A percentile compares a stretch with the other conserved stretches of the same genome.
Conservation (phyloP, 2,888 invertebrate species). For the Nomada ruficornis region DNA sequence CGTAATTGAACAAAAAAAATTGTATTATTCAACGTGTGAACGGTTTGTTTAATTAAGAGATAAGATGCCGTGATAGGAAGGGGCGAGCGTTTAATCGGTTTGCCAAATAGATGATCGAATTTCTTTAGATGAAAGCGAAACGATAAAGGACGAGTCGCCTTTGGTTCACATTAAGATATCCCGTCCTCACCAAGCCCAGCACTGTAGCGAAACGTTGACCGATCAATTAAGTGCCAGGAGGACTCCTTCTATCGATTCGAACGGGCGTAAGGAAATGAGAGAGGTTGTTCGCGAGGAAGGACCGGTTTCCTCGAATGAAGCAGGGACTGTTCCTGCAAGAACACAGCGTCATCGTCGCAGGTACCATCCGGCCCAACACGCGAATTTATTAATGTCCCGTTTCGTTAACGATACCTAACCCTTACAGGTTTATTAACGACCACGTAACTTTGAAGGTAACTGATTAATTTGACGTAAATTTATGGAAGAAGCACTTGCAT, state of each 20-base stretch:
- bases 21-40: background rate
- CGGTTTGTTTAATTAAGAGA: background rate
- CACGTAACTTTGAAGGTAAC: background rate
- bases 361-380: background rate
- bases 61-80: background rate
- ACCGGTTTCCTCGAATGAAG: constrained; percentile 5
- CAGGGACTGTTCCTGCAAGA: background rate
- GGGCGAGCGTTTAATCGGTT: background rate
- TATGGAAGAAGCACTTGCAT: too few species aligned
- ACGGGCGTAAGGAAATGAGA: constrained; percentile 3
- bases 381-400: background rate
- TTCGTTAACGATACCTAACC: background rate
- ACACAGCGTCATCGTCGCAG: constrained; percentile 15
- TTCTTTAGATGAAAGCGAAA: background rate
- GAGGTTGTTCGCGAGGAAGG: background rate
- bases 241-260: constrained; percentile 9
- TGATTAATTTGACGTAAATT: too few species aligned
- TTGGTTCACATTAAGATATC: constrained; percentile 28
- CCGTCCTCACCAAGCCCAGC: background rate
- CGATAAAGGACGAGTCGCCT: constrained; percentile 4
- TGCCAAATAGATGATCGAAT: background rate
- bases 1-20: background rate
- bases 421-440: background rate
- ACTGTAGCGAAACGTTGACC: background rate
- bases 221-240: background rate